Base-by-base conservation (phyloP, 35 echinoderm and acorn worm species). In the Diadema setosum region DNA sequence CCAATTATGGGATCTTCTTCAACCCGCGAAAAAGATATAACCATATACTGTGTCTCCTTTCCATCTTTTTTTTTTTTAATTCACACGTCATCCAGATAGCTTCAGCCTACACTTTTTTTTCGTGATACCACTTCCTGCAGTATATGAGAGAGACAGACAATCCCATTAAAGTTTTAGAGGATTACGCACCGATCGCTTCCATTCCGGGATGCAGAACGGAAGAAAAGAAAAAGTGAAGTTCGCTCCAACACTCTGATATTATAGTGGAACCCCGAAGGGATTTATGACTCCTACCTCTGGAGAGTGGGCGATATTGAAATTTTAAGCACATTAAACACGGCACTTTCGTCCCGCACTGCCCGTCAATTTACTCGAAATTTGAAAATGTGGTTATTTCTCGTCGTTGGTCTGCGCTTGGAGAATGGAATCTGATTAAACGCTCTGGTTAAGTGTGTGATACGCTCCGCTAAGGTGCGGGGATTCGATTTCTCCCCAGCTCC, bases 341-440 rank as follows among this genome's bases (percentile, higher is more conserved):
- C 63, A 67, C 29, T 67, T n/a, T n/a, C n/a, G n/a, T n/a, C n/a
- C n/a, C 63, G 37, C 63, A 33, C 63, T 26, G 21, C 21, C 63
- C 29, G 63, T 67, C 63, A 67, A 67, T 67, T 67, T 67, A 34
- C 27, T 67, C 63, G 63, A 67, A 67, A 67, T 67, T 67, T 67
- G 23, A 67, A n/a, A 67, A 34, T 67, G 63, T 67, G 63, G 63
- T 67, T 32, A 29, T n/a, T n/a, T n/a, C n/a, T n/a, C n/a, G n/a
- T n/a, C 63, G 18, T 34, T 67, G 27, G 11, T 67, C 12, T 67
- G 63, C 63, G 63, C 63, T 67, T 67, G 63, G 24, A 67, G 63
- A 15, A 33, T 32, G 63, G 63, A 78, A 78, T 78, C 73, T 78
- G 73, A 78, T 78, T 78, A 78, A 78, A 78, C 29, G 8, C 44